A percentile compares a stretch with the other conserved stretches of the same genome.
phyloP scores from a whole-genome alignment of 2,888 invertebrate species.

The Polydrusus tereticollis region DNA sequence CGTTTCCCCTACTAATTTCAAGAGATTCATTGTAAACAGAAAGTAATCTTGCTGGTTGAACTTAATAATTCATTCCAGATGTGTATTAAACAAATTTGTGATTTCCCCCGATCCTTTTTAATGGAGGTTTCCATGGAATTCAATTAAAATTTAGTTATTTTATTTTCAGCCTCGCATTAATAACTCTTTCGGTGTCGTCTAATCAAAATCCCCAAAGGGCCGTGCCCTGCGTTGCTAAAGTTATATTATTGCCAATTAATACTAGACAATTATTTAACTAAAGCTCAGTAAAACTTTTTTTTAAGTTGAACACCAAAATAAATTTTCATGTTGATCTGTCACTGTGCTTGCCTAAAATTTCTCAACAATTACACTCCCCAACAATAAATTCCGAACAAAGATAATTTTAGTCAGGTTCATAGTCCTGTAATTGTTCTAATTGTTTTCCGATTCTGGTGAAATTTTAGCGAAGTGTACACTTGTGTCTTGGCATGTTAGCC shows the following conservation, averaged over 20 bases:
- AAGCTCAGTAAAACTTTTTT: neutral
- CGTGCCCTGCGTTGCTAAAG: conserved; percentile 16
- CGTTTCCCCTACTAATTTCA: conserved; percentile 29
- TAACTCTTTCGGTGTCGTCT: conserved; percentile 38
- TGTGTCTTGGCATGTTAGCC: too few species aligned
- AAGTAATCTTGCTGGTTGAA: conserved; percentile 37
- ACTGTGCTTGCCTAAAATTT: too few species aligned
- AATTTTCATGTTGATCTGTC: neutral
- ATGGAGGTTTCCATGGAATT: conserved; percentile 38
- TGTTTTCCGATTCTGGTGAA: too few species aligned
- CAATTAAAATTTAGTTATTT: conserved; percentile 46
- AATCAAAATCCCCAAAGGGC: conserved; percentile 17
- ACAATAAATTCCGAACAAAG: too few species aligned
- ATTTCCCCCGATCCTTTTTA: conserved; percentile 46
- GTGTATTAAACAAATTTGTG: conserved; percentile 43
- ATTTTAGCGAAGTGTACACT: too few species aligned
- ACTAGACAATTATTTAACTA: neutral
- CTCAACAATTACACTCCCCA: too few species aligned
- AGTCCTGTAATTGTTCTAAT: too few species aligned
- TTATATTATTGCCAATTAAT: conserved; percentile 31
- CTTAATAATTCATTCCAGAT: conserved; percentile 45
- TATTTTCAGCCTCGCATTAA: conserved; percentile 38
- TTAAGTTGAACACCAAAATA: neutral
- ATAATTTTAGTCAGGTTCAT: too few species aligned
- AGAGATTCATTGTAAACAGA: conserved; percentile 40